These are phyloP conservation scores for Nezara viridula DNA, from an alignment of 2,888 invertebrate genomes.

Conservation along the genomic window DNA sequence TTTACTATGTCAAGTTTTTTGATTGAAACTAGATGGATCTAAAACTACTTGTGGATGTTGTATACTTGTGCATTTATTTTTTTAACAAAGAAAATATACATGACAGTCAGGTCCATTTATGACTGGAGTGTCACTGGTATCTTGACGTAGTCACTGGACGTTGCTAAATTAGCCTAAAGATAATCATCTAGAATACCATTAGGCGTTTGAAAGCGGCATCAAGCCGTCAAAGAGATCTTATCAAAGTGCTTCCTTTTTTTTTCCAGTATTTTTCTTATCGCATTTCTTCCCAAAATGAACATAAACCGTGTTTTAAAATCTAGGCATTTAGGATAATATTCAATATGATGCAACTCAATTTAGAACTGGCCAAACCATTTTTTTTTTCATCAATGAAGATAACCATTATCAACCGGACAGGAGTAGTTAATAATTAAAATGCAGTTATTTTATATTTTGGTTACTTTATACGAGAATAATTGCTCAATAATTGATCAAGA, in stretches of 20 bases:
- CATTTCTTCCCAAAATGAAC: constrained; percentile 8
- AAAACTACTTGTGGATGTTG: neutral
- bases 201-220: constrained; percentile 23
- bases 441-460: too few relatives aligned
- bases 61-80: neutral
- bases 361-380: neutral
- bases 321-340: neutral
- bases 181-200: constrained; percentile 5
- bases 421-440: too few relatives aligned
- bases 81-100: neutral
- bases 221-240: constrained; percentile 42
- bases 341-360: neutral
- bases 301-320: neutral
- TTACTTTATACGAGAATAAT: too few relatives aligned
- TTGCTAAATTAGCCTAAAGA: constrained; percentile 28
- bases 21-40: neutral
- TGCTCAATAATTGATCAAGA: too few relatives aligned
- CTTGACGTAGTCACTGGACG: constrained; percentile 31
- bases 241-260: constrained; percentile 14
- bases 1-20: too few relatives aligned
- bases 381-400: neutral
- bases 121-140: constrained; percentile 6
- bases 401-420: too few relatives aligned
- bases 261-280: neutral
- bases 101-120: constrained; percentile 28